A percentile compares a stretch with the other conserved stretches of the same genome.
Conservation (phyloP, 2,888 invertebrate genomes). For the Lasioglossum morio region DNA sequence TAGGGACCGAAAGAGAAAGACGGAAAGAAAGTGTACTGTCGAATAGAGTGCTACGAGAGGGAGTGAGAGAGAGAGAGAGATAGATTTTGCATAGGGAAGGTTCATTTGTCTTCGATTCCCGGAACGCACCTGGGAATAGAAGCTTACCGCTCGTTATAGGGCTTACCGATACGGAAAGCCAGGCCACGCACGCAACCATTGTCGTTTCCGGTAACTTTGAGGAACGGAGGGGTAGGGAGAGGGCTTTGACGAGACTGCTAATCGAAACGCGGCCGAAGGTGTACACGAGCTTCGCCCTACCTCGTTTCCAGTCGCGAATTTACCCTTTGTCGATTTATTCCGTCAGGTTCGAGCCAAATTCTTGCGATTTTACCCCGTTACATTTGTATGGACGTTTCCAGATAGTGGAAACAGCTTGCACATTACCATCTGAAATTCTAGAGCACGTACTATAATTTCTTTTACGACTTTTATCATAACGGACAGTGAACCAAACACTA, state of each 20-base stretch:
- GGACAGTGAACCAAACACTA: too few relatives aligned
- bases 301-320: not conserved
- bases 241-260: constrained; percentile 23
- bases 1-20: not conserved
- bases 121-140: constrained; percentile 59
- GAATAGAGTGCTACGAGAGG: not conserved
- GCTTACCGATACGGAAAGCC: constrained; percentile 47
- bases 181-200: constrained; percentile 28
- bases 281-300: not conserved
- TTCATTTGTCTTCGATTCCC: constrained; percentile 63
- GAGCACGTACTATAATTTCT: too few relatives aligned
- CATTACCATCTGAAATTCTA: too few relatives aligned
- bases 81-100: constrained; percentile 36
- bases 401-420: too few relatives aligned
- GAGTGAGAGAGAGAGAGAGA: not conserved
- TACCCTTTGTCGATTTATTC: not conserved
- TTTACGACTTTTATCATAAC: too few relatives aligned
- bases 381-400: not conserved
- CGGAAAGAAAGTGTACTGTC: not conserved
- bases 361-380: not conserved
- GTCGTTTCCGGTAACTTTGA: constrained; percentile 15
- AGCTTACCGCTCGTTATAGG: constrained; percentile 54
- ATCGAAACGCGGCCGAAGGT: not conserved
- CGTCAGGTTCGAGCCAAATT: not conserved
- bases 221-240: not conserved